A percentile compares a stretch with the other conserved stretches of the same genome.
These are phyloP conservation scores for Metalampra italica DNA, from an alignment of 2,888 invertebrate species.

Conservation along the genomic window DNA sequence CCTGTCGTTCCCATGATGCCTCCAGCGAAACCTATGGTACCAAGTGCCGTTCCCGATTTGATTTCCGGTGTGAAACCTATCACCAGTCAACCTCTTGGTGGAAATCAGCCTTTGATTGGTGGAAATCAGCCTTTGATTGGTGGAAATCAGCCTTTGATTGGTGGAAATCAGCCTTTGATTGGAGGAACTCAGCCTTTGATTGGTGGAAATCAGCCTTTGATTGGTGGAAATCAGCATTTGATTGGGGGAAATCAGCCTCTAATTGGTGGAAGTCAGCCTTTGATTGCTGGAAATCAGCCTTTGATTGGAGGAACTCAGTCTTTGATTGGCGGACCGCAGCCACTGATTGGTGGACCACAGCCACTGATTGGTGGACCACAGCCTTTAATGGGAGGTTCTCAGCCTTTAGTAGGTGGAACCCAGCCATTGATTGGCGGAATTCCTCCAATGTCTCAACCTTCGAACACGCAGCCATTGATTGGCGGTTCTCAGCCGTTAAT, in stretches of 20 bases:
- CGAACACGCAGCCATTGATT: conserved; percentile 32
- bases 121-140: conserved; percentile 27
- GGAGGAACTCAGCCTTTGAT: conserved; percentile 33
- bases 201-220: conserved; percentile 29
- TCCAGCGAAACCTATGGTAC: conserved; percentile 34
- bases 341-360: conserved; percentile 11
- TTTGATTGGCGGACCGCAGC: conserved; percentile 9
- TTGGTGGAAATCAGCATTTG: conserved; percentile 22
- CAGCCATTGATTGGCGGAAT: conserved; percentile 21
- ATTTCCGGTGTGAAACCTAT: conserved; percentile 4
- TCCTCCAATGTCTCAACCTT: too few relatives aligned
- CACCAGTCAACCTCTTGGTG: conserved; percentile 5
- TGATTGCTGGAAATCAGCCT: conserved; percentile 25
- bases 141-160: conserved; percentile 14
- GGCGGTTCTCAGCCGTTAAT: conserved; percentile 2
- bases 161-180: conserved; percentile 17
- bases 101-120: conserved; percentile 33
- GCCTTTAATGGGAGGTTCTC: conserved; percentile 1
- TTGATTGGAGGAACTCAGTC: conserved; percentile 19
- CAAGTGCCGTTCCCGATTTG: conserved; percentile 43
- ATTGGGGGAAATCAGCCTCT: conserved; percentile 13
- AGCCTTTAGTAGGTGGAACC: conserved; percentile 21
- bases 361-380: conserved; percentile 1
- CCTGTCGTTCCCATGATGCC: conserved; percentile 23
- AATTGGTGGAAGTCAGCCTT: conserved; percentile 6